Percentiles rank a stretch among this genome's conserved stretches.
Evolutionary conservation across 2,888 invertebrate species (phyloP).

Genomic region (Camponotus fellah): DNA sequence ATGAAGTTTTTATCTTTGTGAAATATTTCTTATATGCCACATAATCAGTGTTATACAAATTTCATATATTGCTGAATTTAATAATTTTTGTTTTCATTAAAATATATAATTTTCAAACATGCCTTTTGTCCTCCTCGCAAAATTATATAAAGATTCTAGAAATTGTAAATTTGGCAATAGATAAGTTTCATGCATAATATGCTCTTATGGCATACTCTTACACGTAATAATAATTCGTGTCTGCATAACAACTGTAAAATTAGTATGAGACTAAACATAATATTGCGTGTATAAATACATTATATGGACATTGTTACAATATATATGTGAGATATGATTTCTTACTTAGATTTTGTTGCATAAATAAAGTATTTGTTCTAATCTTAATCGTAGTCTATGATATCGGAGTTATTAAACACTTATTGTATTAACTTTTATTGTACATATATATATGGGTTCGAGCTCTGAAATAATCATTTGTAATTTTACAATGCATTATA

Average conservation of each 20-base stretch:
- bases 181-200: slow-evolving; percentile 18
- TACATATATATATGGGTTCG: slow-evolving; percentile 29
- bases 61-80: slow-evolving; percentile 13
- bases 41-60: background rate
- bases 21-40: slow-evolving; percentile 18
- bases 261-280: slow-evolving; percentile 16
- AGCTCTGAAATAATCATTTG: slow-evolving; percentile 32
- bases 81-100: background rate
- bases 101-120: background rate
- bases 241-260: slow-evolving; percentile 30
- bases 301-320: slow-evolving; percentile 32
- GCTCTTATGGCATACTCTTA: slow-evolving; percentile 10
- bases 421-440: slow-evolving; percentile 34
- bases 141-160: background rate
- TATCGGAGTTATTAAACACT: slow-evolving; percentile 32
- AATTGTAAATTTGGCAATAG: slow-evolving; percentile 21
- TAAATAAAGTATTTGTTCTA: slow-evolving; percentile 48
- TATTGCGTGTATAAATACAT: slow-evolving; percentile 33
- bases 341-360: slow-evolving; percentile 42
- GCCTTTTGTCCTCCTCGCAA: background rate
- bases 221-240: slow-evolving; percentile 28
- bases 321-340: slow-evolving; percentile 29
- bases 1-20: background rate
- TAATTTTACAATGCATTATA: slow-evolving; percentile 57
- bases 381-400: slow-evolving; percentile 40